Base-by-base conservation (phyloP, 1,140 invertebrate genomes). In the Acyrthosiphon pisum region DNA sequence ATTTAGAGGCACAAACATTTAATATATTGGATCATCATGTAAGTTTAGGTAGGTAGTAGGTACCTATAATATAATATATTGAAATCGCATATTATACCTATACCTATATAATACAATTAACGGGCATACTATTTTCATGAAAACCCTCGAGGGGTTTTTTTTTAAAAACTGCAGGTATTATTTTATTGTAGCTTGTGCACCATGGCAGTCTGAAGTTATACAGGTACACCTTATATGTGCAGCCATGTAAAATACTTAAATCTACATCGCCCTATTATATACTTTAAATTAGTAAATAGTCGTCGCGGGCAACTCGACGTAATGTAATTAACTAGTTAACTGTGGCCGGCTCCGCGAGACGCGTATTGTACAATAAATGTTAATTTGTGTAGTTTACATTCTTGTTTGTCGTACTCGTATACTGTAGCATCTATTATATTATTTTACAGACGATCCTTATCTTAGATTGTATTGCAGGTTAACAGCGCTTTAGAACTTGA, bases 321-420 rank as follows among this genome's bases (percentile, higher is more conserved):
- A n/a, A n/a, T n/a, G n/a, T 76, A n/a, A 76, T 76, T 76, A 76
- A 76, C n/a, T 76, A 76, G 60, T 76, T 76, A n/a, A 76, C 60
- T 76, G 60, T 18, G 14, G n/a, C 30, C 4, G 30, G 30, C n/a
- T n/a, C n/a, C 14, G 50, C n/a, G n/a, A 76, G 14, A 18, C 60
- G 14, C 60, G 14, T 76, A 76, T 35, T 76, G 60, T n/a, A 18
- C 60, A 76, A n/a, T n/a, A n/a, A 41, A 41, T 41, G n/a, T 76
- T 76, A 76, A 76, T 76, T 76, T 76, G 60, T 76, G n/a, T 76
- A n/a, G 60, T n/a, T 68, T 68, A 68, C 60, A 68, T 68, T 68
- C 60, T 4, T 68, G 60, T 68, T 68, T n/a, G 30, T 68, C 30
- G 30, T 68, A 53, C 20, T 53, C 22, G 30, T 68, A 68, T 3